Percentiles rank a stretch among this genome's conserved stretches.
Evolutionary conservation across 35 echinoderm and acorn worm genomes (phyloP).

Genomic region (Antedon bifida): DNA sequence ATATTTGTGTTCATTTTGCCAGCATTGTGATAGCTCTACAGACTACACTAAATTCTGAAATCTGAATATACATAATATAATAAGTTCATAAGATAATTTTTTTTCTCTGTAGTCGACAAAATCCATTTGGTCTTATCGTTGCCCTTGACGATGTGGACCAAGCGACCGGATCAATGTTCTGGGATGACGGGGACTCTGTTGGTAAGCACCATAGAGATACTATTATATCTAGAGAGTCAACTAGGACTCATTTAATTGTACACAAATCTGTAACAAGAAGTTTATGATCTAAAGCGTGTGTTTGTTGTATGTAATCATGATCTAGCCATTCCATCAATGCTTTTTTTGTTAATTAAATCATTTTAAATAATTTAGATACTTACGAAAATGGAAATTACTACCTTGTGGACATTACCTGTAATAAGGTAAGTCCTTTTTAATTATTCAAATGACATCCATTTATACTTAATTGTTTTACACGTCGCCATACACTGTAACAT

Average conservation of each 20-base stretch:
- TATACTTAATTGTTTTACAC: too few species aligned
- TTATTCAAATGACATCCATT: too few species aligned
- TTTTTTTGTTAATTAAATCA: not conserved
- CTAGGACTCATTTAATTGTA: not conserved
- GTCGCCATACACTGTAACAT: too few species aligned
- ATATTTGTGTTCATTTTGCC: too few species aligned
- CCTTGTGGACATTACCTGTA: not conserved
- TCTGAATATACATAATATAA: too few species aligned
- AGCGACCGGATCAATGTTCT: slow-evolving; percentile 47
- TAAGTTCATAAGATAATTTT: too few species aligned
- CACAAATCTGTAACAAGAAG: too few species aligned
- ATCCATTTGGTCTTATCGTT: slow-evolving; percentile 63
- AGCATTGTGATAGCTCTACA: too few species aligned
- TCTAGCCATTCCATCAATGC: not conserved
- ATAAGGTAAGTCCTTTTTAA: slow-evolving; percentile 6
- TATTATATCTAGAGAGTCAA: not conserved
- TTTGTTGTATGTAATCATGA: not conserved
- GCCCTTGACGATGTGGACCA: slow-evolving; percentile 40
- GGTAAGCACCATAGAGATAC: slow-evolving; percentile 12
- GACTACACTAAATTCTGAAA: too few species aligned
- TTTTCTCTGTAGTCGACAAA: slow-evolving; percentile 31
- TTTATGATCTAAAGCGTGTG: not conserved
- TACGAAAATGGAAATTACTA: slow-evolving; percentile 22
- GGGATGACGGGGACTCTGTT: slow-evolving; percentile 67
- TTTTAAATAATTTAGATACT: slow-evolving; percentile 20